A percentile compares a stretch with the other conserved stretches of the same genome.
Evolutionary conservation across 2,797 vertebrate genomes (phyloP).

Genomic region (Potorous gilbertii): DNA sequence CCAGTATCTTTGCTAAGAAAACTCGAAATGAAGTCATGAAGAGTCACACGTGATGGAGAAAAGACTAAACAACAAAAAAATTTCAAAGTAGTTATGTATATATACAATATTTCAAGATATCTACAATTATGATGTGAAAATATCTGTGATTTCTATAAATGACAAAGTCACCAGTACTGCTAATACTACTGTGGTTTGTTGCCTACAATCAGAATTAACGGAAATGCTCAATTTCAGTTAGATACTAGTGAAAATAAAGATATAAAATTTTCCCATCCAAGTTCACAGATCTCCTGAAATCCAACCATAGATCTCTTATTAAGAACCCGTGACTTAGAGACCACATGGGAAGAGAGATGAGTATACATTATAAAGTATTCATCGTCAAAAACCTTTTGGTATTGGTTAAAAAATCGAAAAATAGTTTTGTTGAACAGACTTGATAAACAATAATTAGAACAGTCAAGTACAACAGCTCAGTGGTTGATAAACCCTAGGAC

Average conservation of each 20-base stretch:
- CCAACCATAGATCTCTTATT: background rate
- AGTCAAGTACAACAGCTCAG: background rate
- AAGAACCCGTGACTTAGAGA: background rate
- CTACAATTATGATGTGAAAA: background rate
- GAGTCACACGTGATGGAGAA: background rate
- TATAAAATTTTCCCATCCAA: background rate
- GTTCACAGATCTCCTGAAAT: background rate
- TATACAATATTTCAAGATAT: background rate
- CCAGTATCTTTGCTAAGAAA: background rate
- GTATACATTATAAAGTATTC: background rate
- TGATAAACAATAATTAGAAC: background rate
- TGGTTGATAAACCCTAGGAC: background rate
- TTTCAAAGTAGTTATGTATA: background rate
- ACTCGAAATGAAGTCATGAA: background rate
- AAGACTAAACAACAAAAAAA: background rate
- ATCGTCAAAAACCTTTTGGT: background rate
- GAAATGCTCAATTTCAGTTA: background rate
- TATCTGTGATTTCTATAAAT: background rate
- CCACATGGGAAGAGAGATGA: background rate
- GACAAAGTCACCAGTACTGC: background rate
- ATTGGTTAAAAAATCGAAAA: background rate
- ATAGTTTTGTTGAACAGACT: background rate
- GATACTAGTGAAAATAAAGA: background rate
- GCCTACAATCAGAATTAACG: background rate
- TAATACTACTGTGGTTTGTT: background rate